These are phyloP conservation scores for Loxodonta africana DNA, from an alignment of 2,113 vertebrate species.

Conservation along the genomic window DNA sequence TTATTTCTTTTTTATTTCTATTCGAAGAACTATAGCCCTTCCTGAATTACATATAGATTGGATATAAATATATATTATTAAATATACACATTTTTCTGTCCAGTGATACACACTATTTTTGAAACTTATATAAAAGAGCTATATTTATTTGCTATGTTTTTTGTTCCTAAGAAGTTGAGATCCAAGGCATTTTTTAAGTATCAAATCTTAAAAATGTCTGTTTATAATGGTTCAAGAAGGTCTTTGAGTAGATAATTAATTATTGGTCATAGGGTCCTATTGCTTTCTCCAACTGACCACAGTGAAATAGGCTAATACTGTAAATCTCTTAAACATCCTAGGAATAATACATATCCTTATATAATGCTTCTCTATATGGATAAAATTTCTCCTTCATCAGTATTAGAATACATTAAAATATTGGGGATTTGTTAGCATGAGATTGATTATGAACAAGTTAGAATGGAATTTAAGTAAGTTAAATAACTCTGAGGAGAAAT, in stretches of 20 bases:
- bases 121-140: background rate
- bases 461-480: background rate
- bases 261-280: background rate
- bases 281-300: background rate
- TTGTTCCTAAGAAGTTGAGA: slow-evolving; percentile 42
- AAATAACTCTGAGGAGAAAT: background rate
- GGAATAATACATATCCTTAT: background rate
- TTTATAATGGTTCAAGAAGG: slow-evolving; percentile 1
- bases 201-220: background rate
- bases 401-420: background rate
- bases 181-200: background rate
- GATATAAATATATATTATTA: slow-evolving; percentile 72
- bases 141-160: slow-evolving; percentile 39
- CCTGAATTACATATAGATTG: slow-evolving; percentile 75
- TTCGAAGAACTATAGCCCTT: slow-evolving; percentile 78
- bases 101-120: slow-evolving; percentile 2
- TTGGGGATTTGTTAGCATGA: background rate
- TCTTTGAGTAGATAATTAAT: slow-evolving; percentile 7
- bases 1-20: slow-evolving; percentile 82
- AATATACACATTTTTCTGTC: slow-evolving; percentile 65
- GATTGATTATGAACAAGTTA: background rate
- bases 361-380: background rate
- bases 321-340: background rate
- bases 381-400: background rate
- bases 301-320: background rate